These are phyloP conservation scores for Morpho achilles DNA, from an alignment of 2,888 invertebrate species.

Conservation along the genomic window DNA sequence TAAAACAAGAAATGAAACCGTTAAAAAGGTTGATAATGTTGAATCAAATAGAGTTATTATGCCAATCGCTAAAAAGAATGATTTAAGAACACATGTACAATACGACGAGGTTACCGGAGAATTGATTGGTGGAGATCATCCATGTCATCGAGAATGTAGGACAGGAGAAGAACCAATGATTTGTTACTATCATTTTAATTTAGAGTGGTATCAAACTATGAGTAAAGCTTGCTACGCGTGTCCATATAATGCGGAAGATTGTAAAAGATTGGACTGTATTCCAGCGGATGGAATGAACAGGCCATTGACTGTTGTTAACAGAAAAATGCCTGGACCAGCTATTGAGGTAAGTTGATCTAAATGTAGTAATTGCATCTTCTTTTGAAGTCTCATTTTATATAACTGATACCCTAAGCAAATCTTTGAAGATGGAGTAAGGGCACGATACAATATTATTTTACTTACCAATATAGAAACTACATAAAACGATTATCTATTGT, in stretches of 20 bases:
- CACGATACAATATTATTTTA: too few relatives aligned
- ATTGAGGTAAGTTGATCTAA: conserved; percentile 81
- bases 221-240: conserved; percentile 94
- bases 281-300: conserved; percentile 89
- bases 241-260: conserved; percentile 86
- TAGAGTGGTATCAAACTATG: conserved; percentile 92
- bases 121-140: conserved; percentile 64
- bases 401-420: too few relatives aligned
- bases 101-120: conserved; percentile 71
- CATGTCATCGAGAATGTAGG: conserved; percentile 83
- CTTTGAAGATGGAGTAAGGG: too few relatives aligned
- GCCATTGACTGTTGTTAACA: conserved; percentile 88
- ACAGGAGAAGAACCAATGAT: conserved; percentile 81
- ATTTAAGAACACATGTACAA: conserved; percentile 52
- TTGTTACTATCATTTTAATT: conserved; percentile 85
- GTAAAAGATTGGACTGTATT: conserved; percentile 88
- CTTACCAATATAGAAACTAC: too few relatives aligned
- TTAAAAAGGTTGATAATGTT: conserved; percentile 31
- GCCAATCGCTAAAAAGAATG: conserved; percentile 44
- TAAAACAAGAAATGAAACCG: conserved; percentile 34
- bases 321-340: conserved; percentile 92
- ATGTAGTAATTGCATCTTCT: too few relatives aligned
- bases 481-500: too few relatives aligned
- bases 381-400: too few relatives aligned
- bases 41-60: conserved; percentile 30